Evolutionary conservation across 1,140 invertebrate species (phyloP), one percentile per base, ranked within the genome.

Genomic region (Teleogryllus occipitalis): DNA sequence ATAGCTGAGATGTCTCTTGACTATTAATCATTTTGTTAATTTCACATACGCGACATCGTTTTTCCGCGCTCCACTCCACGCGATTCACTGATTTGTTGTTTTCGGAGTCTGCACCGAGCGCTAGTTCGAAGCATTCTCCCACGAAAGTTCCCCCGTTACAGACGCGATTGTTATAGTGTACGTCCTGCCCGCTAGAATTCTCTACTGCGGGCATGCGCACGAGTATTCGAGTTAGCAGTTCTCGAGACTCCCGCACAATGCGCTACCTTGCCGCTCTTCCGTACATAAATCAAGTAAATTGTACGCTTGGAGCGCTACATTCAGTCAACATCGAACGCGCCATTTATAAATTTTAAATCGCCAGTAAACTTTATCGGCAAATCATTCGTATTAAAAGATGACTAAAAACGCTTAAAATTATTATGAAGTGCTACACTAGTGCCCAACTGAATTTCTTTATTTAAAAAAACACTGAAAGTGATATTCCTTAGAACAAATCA

Each of bases 121-220:
- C 54, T 65, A 65, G 54, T 65, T 65, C 54, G 54, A 65, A 65
- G 54, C 54, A 65, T 65, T 65, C 54, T 65, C 54, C 54, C 54
- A 18, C 27, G 54, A 65, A 18, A 14, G 0, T 65, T 65, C 18
- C 54, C 10, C 54, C 18, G 54, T 65, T 65, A 14, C 10, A 65
- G 10, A 14, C 18, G 54, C 54, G 18, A 14, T 65, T 65, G 54
- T 14, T 65, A 18, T 65, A 65, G 54, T 65, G 10, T 3, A 18
- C 54, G 18, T 14, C 10, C 18, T 65, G 54, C 54, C 54, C 54
- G 54, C 18, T 18, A 65, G 54, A 65, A 18, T 65, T 65, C 54
- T 65, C 54, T 65, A 65, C 10, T 65, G 54, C 54, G 54, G 10
- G 54, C 54, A 65, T 65, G 54, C 54, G 54, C 54, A 10, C 18